Evolutionary conservation across 2,888 invertebrate species (phyloP).

Genomic region (Macrosoma leucophasiata): DNA sequence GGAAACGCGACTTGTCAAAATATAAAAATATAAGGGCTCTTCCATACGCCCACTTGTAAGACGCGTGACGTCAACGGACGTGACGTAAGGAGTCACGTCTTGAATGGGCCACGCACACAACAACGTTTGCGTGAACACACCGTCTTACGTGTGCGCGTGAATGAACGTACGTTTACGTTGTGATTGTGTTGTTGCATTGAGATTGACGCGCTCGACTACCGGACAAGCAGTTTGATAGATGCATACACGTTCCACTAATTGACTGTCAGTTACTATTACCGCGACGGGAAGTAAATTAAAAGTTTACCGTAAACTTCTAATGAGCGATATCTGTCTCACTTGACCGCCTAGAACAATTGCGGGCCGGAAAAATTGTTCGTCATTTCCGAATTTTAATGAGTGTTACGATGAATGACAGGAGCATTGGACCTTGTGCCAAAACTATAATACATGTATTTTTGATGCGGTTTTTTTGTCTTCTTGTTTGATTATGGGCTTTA

Average conservation of each 20-base stretch:
- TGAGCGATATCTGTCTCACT: slow-evolving; percentile 53
- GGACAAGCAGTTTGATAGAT: slow-evolving; percentile 47
- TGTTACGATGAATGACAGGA: slow-evolving; percentile 56
- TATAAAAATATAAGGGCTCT: slow-evolving; percentile 48
- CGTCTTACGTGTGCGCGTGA: slow-evolving; percentile 42
- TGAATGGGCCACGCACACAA: slow-evolving; percentile 63
- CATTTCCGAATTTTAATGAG: slow-evolving; percentile 71
- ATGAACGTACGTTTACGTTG: slow-evolving; percentile 56
- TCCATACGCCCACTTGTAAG: slow-evolving; percentile 65
- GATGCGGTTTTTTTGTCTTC: slow-evolving; percentile 14
- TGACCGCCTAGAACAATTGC: slow-evolving; percentile 55
- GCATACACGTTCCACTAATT: slow-evolving; percentile 51
- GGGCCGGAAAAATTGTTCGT: slow-evolving; percentile 61
- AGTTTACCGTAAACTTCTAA: slow-evolving; percentile 43
- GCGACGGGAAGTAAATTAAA: slow-evolving; percentile 43
- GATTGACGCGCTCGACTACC: slow-evolving; percentile 51
- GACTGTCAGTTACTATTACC: slow-evolving; percentile 48
- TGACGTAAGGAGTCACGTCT: slow-evolving; percentile 60
- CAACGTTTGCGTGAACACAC: slow-evolving; percentile 22
- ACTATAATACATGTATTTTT: slow-evolving; percentile 45
- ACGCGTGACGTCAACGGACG: slow-evolving; percentile 60
- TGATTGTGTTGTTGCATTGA: slow-evolving; percentile 49
- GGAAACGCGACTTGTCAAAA: slow-evolving; percentile 52
- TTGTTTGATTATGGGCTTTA: slow-evolving; percentile 31
- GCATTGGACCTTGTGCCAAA: slow-evolving; percentile 64